Conservation (phyloP, 2,888 invertebrate genomes). For the Brachypalpus laphriformis region DNA sequence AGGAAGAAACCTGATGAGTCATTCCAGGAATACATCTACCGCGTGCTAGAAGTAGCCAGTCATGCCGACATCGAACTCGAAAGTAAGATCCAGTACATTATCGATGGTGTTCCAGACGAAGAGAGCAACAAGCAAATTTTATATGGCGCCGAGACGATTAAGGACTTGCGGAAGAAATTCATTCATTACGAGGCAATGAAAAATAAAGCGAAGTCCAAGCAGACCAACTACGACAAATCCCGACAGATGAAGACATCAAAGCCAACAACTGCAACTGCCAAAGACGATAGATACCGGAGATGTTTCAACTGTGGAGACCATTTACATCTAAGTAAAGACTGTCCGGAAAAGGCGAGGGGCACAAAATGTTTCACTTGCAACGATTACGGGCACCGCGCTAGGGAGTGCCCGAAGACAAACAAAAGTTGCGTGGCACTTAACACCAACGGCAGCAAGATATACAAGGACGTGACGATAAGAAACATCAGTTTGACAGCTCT, state of each 20-base stretch:
- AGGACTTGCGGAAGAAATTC: not conserved
- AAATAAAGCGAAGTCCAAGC: conserved; percentile 3
- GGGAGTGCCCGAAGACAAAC: no score
- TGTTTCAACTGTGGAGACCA: conserved; percentile 15
- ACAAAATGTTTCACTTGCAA: conserved; percentile 23
- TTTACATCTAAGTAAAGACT: conserved; percentile 11
- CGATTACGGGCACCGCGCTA: conserved; percentile 15
- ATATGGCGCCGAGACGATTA: conserved; percentile 32
- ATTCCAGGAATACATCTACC: conserved; percentile 30
- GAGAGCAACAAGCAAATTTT: not conserved
- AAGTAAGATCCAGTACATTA: conserved; percentile 31
- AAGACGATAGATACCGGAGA: not conserved
- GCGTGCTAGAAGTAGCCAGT: conserved; percentile 74
- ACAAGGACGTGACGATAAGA: conserved; percentile 10
- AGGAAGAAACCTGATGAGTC: conserved; percentile 20
- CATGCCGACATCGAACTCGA: conserved; percentile 64
- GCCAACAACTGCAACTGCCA: not conserved
- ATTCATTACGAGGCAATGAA: no score
- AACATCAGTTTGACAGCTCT: conserved; percentile 1
- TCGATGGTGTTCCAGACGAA: conserved; percentile 13
- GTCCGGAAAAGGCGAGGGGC: conserved; percentile 16
- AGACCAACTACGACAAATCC: not conserved
- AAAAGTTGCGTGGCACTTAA: not conserved
- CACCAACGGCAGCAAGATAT: not conserved
- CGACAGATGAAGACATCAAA: not conserved